Percentiles rank a stretch among this genome's conserved stretches.
These are phyloP conservation scores for Xanthostigma xanthostigma DNA, from an alignment of 2,888 invertebrate species.

Conservation along the genomic window DNA sequence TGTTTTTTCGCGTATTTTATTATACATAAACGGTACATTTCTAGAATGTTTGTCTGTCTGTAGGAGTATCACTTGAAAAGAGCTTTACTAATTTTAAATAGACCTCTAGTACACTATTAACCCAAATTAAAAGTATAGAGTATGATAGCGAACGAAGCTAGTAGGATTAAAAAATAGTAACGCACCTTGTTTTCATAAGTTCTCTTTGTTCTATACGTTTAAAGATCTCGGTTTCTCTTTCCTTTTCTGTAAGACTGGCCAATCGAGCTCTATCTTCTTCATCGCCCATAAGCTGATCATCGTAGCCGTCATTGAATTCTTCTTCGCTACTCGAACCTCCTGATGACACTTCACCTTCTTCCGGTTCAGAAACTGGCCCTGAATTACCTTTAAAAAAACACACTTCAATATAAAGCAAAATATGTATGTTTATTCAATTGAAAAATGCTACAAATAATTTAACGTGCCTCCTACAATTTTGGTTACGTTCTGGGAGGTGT, in stretches of 20 bases:
- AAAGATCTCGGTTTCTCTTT: slow-evolving; percentile 93
- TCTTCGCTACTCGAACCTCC: slow-evolving; percentile 51
- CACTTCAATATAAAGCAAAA: neutral
- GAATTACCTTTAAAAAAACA: neutral
- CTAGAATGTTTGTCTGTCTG: no score
- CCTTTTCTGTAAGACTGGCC: slow-evolving; percentile 89
- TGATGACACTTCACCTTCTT: slow-evolving; percentile 79
- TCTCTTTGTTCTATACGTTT: slow-evolving; percentile 92
- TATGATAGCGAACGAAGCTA: no score
- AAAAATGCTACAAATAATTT: neutral
- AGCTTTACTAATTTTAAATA: no score
- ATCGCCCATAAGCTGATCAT: slow-evolving; percentile 93
- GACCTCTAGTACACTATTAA: no score
- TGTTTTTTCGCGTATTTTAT: no score
- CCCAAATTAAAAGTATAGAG: no score
- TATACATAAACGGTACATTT: no score
- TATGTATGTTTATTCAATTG: neutral
- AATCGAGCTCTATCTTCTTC: slow-evolving; percentile 83
- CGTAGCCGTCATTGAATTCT: slow-evolving; percentile 93
- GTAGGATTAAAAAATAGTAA: neutral
- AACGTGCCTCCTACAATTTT: neutral
- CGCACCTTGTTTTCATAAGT: slow-evolving; percentile 71
- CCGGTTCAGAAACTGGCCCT: slow-evolving; percentile 46
- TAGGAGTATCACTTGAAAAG: no score
- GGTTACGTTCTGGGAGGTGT: no score